A percentile compares a stretch with the other conserved stretches of the same genome.
phyloP scores from a whole-genome alignment of 1,140 invertebrate species.

The Octopus bimaculoides region DNA sequence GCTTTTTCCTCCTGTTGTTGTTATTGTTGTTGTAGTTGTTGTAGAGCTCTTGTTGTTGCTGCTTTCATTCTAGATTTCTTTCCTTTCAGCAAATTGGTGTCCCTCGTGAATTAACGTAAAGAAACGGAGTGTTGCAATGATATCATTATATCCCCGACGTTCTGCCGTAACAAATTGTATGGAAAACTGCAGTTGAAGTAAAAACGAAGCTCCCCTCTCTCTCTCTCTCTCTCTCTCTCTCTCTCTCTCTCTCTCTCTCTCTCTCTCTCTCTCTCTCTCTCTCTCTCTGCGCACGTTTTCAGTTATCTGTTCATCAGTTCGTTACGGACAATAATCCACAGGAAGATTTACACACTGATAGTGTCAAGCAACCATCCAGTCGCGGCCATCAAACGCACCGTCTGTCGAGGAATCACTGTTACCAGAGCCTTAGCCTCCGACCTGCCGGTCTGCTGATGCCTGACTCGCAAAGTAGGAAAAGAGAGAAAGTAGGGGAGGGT shows the following conservation, averaged over 20 bases:
- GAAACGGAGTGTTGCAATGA: no score
- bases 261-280: background rate
- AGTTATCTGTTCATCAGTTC: conserved; percentile 1
- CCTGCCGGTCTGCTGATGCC: background rate
- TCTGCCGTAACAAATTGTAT: no score
- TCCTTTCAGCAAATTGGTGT: no score
- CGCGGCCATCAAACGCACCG: background rate
- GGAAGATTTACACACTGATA: background rate
- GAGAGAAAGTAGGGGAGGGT: no score
- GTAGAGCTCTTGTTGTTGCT: no score
- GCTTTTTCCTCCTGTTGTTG: no score
- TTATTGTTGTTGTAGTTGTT: no score
- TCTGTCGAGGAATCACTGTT: background rate
- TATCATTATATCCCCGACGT: no score
- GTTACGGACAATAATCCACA: conserved; percentile 8
- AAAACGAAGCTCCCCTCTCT: background rate
- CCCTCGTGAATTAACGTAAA: no score
- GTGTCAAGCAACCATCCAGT: background rate
- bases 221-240: background rate
- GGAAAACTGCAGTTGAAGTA: background rate
- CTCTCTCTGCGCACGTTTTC: background rate
- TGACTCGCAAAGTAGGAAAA: no score
- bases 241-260: background rate
- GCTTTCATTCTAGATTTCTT: no score
- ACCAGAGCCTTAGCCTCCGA: background rate